Conservation (phyloP, 2,113 vertebrate genomes). For the Chaenogobius annularis region DNA sequence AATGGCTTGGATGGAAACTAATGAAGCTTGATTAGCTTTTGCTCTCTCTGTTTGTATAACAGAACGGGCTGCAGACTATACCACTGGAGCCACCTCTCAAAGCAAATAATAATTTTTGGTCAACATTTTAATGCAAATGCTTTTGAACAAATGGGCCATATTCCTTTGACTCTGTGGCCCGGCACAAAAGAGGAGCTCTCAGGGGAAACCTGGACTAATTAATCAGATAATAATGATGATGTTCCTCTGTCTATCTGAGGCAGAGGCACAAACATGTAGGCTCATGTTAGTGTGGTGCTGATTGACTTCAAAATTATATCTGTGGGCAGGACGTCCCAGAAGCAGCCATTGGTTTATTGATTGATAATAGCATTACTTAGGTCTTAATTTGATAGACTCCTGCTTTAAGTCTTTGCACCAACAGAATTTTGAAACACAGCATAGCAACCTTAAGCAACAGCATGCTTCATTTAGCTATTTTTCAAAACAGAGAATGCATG, state of each 20-base stretch:
- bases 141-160: slow-evolving; percentile 63
- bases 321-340: slow-evolving; percentile 33
- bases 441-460: slow-evolving; percentile 76
- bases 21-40: slow-evolving; percentile 14
- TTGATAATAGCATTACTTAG: not conserved
- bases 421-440: slow-evolving; percentile 43
- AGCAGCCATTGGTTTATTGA: slow-evolving; percentile 23
- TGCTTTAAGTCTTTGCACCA: slow-evolving; percentile 6
- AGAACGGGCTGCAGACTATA: slow-evolving; percentile 29
- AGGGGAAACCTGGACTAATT: slow-evolving; percentile 72
- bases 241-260: slow-evolving; percentile 55
- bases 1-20: not conserved
- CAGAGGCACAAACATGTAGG: slow-evolving; percentile 46
- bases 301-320: slow-evolving; percentile 1
- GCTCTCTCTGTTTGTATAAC: slow-evolving; percentile 26
- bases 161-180: slow-evolving; percentile 70
- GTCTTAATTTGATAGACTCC: not conserved
- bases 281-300: slow-evolving; percentile 28
- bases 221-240: slow-evolving; percentile 77
- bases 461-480: slow-evolving; percentile 57
- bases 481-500: slow-evolving; percentile 45
- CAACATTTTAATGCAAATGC: slow-evolving; percentile 65
- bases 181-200: slow-evolving; percentile 61
- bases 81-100: slow-evolving; percentile 37
- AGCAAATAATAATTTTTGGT: slow-evolving; percentile 39